These are phyloP conservation scores for Panopea generosa DNA, from an alignment of 2,888 invertebrate species.

Conservation along the genomic window DNA sequence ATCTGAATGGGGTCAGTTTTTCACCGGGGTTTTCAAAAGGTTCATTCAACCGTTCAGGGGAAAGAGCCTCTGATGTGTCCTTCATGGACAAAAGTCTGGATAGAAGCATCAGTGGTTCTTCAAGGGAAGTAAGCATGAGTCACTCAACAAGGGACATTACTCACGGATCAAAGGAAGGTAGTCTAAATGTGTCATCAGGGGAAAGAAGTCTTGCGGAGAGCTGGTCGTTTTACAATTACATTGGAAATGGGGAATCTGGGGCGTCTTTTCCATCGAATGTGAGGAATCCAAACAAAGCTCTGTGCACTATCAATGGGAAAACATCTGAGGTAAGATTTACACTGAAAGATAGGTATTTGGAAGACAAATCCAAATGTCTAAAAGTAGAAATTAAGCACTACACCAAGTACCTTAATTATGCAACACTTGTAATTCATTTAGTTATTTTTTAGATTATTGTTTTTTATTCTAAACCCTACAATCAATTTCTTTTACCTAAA, in stretches of 20 bases:
- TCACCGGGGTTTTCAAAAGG: conserved; percentile 76
- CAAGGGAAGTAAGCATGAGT: conserved; percentile 20
- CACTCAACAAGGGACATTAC: conserved; percentile 8
- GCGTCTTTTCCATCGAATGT: conserved; percentile 75
- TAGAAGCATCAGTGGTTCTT: conserved; percentile 27
- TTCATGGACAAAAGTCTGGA: conserved; percentile 38
- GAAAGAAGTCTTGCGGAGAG: conserved; percentile 76
- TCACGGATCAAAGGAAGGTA: conserved; percentile 38
- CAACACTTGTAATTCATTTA: no score
- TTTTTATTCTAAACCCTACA: no score
- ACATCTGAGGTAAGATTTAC: conserved; percentile 88
- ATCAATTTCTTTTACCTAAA: no score
- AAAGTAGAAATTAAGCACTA: no score
- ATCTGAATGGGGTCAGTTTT: conserved; percentile 84
- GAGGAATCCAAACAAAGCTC: conserved; percentile 89
- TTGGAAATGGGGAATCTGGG: conserved; percentile 77
- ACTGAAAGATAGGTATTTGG: no score
- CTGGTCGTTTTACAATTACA: conserved; percentile 87
- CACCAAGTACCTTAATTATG: no score
- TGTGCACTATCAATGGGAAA: conserved; percentile 89
- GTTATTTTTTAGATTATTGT: no score
- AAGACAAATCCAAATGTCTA: no score
- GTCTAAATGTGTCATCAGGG: conserved; percentile 43
- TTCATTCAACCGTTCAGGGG: conserved; percentile 64
- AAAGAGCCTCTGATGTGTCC: conserved; percentile 32